Conservation (phyloP, 1,140 invertebrate genomes). For the Cyclina sinensis region DNA sequence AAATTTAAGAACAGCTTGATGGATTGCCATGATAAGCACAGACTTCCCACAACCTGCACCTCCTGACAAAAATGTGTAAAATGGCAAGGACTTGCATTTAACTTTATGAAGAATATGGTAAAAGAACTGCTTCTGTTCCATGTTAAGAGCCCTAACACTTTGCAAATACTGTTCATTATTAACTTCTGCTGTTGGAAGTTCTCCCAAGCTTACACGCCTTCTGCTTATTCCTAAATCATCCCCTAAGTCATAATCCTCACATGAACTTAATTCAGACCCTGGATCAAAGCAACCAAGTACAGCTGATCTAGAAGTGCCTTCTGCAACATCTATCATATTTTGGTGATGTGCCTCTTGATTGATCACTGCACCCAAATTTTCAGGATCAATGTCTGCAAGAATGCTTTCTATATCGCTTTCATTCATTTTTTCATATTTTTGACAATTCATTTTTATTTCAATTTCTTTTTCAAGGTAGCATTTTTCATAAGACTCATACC, state of each 20-base stretch:
- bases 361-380: too few relatives aligned
- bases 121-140: too few relatives aligned
- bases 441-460: too few relatives aligned
- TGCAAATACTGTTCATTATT: not conserved
- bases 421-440: not conserved
- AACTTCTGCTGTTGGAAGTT: not conserved
- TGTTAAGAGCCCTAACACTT: too few relatives aligned
- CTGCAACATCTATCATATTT: too few relatives aligned
- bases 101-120: too few relatives aligned
- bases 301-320: not conserved
- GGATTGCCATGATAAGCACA: conserved; percentile 10
- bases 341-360: too few relatives aligned
- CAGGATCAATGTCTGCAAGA: not conserved
- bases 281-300: conserved; percentile 15
- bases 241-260: not conserved
- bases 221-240: not conserved
- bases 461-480: too few relatives aligned
- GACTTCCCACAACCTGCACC: conserved; percentile 67
- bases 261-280: not conserved
- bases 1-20: conserved; percentile 54
- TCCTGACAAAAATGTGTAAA: conserved; percentile 49
- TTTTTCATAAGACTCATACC: not conserved
- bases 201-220: not conserved
- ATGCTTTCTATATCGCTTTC: conserved; percentile 8
- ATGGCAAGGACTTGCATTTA: not conserved